Evolutionary conservation across 1,140 invertebrate species (phyloP).

Genomic region (Calliphora vicina): DNA sequence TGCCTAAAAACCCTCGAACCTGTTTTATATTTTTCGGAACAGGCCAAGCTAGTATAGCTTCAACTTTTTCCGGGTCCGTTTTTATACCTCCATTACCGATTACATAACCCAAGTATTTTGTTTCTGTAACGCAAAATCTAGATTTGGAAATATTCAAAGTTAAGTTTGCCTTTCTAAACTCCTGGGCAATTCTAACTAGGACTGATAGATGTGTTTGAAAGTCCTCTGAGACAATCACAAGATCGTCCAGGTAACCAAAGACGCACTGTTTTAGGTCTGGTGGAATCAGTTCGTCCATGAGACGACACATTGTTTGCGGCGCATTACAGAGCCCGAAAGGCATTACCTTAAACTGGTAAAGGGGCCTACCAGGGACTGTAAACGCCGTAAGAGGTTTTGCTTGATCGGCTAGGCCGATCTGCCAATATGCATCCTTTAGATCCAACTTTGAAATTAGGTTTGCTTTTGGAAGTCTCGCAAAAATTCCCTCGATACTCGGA

Average conservation of each 20-base stretch:
- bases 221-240: slow-evolving; percentile 19
- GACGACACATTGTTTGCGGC: slow-evolving; percentile 34
- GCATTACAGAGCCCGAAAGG: slow-evolving; percentile 45
- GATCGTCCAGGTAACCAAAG: slow-evolving; percentile 39
- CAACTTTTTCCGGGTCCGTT: slow-evolving; percentile 54
- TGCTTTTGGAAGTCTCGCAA: slow-evolving; percentile 45
- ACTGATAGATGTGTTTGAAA: slow-evolving; percentile 27
- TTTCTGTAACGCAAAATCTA: slow-evolving; percentile 45
- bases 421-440: slow-evolving; percentile 38
- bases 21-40: no score
- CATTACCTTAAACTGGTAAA: slow-evolving; percentile 47
- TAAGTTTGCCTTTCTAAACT: slow-evolving; percentile 39
- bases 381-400: slow-evolving; percentile 60
- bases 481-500: slow-evolving; percentile 49
- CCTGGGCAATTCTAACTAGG: background rate
- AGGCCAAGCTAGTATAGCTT: slow-evolving; percentile 32
- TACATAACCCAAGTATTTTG: slow-evolving; percentile 36
- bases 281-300: slow-evolving; percentile 50
- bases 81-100: slow-evolving; percentile 49
- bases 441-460: slow-evolving; percentile 45
- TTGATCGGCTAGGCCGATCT: slow-evolving; percentile 23
- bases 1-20: no score
- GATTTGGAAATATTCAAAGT: slow-evolving; percentile 46
- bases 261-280: slow-evolving; percentile 50
- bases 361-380: slow-evolving; percentile 51